Evolutionary conservation across 2,113 vertebrate genomes (phyloP).

Genomic region (Rutilus rutilus): DNA sequence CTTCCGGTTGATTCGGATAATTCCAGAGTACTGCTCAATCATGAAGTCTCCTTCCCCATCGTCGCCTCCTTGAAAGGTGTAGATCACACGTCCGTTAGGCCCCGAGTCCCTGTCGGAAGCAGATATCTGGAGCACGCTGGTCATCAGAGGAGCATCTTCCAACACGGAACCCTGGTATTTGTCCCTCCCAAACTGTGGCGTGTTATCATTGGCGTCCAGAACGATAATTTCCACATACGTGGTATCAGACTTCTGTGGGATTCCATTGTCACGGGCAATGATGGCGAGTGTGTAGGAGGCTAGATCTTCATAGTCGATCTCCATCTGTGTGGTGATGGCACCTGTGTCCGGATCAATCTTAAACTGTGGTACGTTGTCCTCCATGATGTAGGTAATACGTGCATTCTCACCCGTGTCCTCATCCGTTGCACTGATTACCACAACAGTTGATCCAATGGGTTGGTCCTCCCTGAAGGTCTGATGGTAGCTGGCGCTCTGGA

Average conservation of each 20-base stretch:
- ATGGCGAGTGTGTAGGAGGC: constrained; percentile 92
- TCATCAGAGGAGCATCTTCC: constrained; percentile 86
- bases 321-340: constrained; percentile 88
- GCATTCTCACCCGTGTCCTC: constrained; percentile 96
- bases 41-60: constrained; percentile 94
- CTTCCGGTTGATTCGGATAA: constrained; percentile 89
- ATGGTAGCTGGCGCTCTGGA: constrained; percentile 92
- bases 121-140: constrained; percentile 92
- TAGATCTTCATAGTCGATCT: constrained; percentile 93
- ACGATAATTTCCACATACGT: constrained; percentile 94
- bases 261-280: constrained; percentile 91
- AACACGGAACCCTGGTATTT: constrained; percentile 88
- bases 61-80: constrained; percentile 89
- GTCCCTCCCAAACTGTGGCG: constrained; percentile 85
- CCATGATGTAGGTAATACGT: constrained; percentile 91
- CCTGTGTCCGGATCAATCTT: constrained; percentile 88
- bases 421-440: constrained; percentile 88
- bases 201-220: constrained; percentile 91
- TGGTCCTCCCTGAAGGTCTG: constrained; percentile 86
- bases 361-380: constrained; percentile 93
- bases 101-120: constrained; percentile 90
- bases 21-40: constrained; percentile 90
- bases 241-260: constrained; percentile 93
- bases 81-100: constrained; percentile 87
- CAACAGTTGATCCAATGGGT: constrained; percentile 87